phyloP scores from a whole-genome alignment of 1,140 invertebrate genomes.

The Metaphire vulgaris region DNA sequence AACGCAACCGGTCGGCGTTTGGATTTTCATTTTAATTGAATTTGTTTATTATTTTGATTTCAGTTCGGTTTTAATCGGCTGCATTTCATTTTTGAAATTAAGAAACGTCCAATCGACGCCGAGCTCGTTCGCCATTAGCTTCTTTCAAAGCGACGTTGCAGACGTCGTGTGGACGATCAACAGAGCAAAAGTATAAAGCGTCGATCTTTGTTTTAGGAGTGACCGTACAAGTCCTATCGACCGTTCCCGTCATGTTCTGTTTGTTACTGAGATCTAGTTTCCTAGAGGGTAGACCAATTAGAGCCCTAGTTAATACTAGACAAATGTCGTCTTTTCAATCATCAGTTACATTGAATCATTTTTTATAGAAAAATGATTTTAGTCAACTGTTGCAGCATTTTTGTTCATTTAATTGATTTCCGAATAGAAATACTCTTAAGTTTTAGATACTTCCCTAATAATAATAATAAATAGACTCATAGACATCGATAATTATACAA shows the following conservation, averaged over 20 bases:
- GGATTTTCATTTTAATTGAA: not conserved
- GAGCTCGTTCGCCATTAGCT: not conserved
- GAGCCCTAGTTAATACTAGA: not conserved
- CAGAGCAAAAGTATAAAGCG: too few relatives aligned
- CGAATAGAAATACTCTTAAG: not conserved
- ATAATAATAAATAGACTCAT: too few relatives aligned
- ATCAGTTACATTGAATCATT: too few relatives aligned
- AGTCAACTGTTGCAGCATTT: not conserved
- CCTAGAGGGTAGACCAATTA: not conserved
- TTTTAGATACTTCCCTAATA: slow-evolving; percentile 21
- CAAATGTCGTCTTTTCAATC: too few relatives aligned
- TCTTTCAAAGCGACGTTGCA: too few relatives aligned
- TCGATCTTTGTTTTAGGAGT: slow-evolving; percentile 50
- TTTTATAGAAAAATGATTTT: too few relatives aligned
- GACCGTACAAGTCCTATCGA: slow-evolving; percentile 59
- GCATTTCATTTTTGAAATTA: not conserved
- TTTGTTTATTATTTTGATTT: not conserved
- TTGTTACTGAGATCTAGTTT: slow-evolving; percentile 50
- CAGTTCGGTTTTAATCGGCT: not conserved
- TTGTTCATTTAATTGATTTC: slow-evolving; percentile 1
- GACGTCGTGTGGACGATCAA: too few relatives aligned
- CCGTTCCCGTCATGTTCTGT: slow-evolving; percentile 63
- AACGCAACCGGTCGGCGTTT: slow-evolving; percentile 49
- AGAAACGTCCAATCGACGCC: not conserved
- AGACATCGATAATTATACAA: too few relatives aligned